phyloP scores from a whole-genome alignment of 2,888 invertebrate species.

The Caenorhabditis drosophilae region DNA sequence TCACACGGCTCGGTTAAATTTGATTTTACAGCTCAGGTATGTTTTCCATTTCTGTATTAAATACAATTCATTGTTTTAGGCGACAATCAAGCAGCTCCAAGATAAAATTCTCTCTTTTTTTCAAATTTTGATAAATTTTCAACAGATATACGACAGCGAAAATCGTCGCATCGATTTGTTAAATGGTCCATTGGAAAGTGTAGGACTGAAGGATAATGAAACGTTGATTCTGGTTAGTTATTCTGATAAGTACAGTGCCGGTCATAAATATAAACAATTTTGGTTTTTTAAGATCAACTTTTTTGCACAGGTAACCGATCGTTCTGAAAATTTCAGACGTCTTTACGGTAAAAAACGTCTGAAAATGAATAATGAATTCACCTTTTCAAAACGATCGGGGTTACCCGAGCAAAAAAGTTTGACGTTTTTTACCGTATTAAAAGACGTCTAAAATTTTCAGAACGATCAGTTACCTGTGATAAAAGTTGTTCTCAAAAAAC shows the following conservation, averaged over 20 bases:
- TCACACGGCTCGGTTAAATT: slow-evolving; percentile 2
- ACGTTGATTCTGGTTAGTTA: slow-evolving; percentile 16
- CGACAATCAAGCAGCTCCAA: slow-evolving; percentile 12
- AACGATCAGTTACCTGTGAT: no score
- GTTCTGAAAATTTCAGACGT: slow-evolving; percentile 8
- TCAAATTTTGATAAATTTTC: slow-evolving; percentile 11
- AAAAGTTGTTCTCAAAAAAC: no score
- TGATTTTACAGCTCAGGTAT: slow-evolving; percentile 4
- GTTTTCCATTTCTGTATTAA: slow-evolving; percentile 4
- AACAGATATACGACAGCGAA: slow-evolving; percentile 13
- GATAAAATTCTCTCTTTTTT: slow-evolving; percentile 10
- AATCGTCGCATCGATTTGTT: slow-evolving; percentile 11
- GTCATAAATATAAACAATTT: no score
- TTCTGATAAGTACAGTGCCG: slow-evolving; percentile 10
- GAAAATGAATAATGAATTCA: no score
- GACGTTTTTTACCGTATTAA: slow-evolving; percentile 4
- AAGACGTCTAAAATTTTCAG: no score
- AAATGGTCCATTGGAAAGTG: slow-evolving; percentile 6
- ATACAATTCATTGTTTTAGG: slow-evolving; percentile 16
- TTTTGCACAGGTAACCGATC: no score
- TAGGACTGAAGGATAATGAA: slow-evolving; percentile 14
- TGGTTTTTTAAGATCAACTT: no score
- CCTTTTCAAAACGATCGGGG: no score
- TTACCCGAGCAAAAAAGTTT: slow-evolving; percentile 8
- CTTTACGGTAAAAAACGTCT: slow-evolving; percentile 7